These are phyloP conservation scores for Anthophora plumipes DNA, from an alignment of 2,888 invertebrate species.

Conservation along the genomic window DNA sequence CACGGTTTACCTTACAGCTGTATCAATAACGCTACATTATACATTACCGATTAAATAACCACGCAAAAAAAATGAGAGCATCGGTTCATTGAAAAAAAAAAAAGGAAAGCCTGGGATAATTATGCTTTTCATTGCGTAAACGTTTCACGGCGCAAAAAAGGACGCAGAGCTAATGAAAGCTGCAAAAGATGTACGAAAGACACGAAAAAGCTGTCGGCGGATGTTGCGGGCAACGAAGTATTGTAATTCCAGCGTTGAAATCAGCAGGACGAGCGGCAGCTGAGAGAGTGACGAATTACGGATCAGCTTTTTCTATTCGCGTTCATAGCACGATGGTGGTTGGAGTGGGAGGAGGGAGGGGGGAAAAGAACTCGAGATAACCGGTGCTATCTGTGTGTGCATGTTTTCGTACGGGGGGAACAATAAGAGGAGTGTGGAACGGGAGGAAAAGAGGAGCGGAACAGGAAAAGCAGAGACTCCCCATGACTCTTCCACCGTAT, in stretches of 20 bases:
- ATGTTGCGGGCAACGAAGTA: conserved; percentile 45
- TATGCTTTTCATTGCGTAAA: no score
- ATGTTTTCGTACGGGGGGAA: conserved; percentile 34
- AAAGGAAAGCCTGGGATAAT: no score
- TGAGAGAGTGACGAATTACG: conserved; percentile 63
- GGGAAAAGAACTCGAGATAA: conserved; percentile 5
- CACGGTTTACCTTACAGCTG: no score
- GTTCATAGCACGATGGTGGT: conserved; percentile 21
- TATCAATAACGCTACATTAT: no score
- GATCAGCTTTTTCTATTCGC: conserved; percentile 61
- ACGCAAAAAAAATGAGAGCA: no score
- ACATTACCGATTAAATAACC: no score
- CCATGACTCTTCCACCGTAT: conserved; percentile 64
- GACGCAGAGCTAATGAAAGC: no score
- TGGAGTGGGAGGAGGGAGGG: conserved; percentile 25
- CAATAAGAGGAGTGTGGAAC: conserved; percentile 35
- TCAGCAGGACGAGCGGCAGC: conserved; percentile 58
- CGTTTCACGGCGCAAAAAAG: no score
- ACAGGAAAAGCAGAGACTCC: conserved; percentile 41
- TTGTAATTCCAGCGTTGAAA: conserved; percentile 60
- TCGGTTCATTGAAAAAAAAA: no score
- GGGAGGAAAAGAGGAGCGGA: conserved; percentile 29
- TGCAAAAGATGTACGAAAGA: no score
- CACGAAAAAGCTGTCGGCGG: conserved; percentile 26
- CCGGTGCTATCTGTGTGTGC: conserved; percentile 29